Conservation (phyloP, 2,888 invertebrate genomes). For the Ceriagrion tenellum region DNA sequence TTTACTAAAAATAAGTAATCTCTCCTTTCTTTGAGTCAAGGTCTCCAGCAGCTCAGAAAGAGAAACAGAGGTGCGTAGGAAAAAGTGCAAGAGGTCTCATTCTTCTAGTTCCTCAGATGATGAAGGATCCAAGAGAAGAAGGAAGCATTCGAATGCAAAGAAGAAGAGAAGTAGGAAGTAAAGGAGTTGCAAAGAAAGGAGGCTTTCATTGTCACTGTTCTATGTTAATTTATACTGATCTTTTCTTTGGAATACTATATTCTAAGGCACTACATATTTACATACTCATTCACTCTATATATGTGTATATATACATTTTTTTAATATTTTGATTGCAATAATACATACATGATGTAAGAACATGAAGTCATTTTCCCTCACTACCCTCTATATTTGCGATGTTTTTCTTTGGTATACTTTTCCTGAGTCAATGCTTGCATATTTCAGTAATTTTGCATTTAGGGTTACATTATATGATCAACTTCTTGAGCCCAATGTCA, state of each 20-base stretch:
- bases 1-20: not conserved
- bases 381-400: not conserved
- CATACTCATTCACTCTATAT: not conserved
- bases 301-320: not conserved
- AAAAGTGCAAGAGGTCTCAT: constrained; percentile 9
- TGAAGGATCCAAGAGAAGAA: not conserved
- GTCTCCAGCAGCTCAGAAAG: not conserved
- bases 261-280: not conserved
- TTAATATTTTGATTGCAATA: not conserved
- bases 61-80: not conserved
- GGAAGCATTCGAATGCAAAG: not conserved
- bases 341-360: not conserved
- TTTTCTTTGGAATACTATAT: not conserved
- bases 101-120: constrained; percentile 28
- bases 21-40: not conserved
- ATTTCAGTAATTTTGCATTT: not conserved
- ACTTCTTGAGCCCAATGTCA: not conserved
- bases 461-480: not conserved
- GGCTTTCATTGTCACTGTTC: not conserved
- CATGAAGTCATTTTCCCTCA: not conserved
- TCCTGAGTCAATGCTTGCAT: not conserved
- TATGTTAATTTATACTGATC: not conserved
- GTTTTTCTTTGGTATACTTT: not conserved
- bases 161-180: not conserved
- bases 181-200: not conserved